Evolutionary conservation across 2,797 vertebrate genomes (phyloP).

Genomic region (Anolis apletophallus): DNA sequence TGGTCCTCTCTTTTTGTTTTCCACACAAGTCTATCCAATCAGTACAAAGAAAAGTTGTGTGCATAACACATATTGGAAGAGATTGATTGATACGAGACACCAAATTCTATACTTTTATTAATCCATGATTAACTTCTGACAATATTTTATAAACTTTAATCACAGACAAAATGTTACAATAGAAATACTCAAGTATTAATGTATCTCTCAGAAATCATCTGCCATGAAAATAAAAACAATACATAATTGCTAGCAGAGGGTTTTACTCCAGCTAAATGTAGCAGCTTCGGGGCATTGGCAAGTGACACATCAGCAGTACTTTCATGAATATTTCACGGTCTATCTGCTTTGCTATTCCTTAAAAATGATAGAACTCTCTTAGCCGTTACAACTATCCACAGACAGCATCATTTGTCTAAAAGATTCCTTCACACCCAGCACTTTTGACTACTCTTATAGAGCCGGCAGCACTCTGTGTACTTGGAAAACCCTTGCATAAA

Average conservation of each 20-base stretch:
- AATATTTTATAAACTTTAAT: neutral
- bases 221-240: slow-evolving; percentile 20
- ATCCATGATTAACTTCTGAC: neutral
- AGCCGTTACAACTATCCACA: slow-evolving; percentile 15
- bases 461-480: neutral
- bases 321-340: slow-evolving; percentile 53
- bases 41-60: neutral
- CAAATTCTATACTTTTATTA: neutral
- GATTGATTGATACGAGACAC: neutral
- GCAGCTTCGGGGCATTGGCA: slow-evolving; percentile 6
- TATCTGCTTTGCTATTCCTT: slow-evolving; percentile 44
- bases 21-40: neutral
- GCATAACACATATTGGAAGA: neutral
- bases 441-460: neutral
- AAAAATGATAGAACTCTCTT: slow-evolving; percentile 39
- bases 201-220: neutral
- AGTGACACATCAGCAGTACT: slow-evolving; percentile 33
- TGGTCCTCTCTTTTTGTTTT: neutral
- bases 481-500: neutral
- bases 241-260: neutral
- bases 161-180: neutral
- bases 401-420: neutral
- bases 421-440: neutral
- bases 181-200: neutral
- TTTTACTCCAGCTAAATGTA: neutral